Evolutionary conservation across 2,797 vertebrate species (phyloP).

Genomic region (Leptoclinus maculatus): DNA sequence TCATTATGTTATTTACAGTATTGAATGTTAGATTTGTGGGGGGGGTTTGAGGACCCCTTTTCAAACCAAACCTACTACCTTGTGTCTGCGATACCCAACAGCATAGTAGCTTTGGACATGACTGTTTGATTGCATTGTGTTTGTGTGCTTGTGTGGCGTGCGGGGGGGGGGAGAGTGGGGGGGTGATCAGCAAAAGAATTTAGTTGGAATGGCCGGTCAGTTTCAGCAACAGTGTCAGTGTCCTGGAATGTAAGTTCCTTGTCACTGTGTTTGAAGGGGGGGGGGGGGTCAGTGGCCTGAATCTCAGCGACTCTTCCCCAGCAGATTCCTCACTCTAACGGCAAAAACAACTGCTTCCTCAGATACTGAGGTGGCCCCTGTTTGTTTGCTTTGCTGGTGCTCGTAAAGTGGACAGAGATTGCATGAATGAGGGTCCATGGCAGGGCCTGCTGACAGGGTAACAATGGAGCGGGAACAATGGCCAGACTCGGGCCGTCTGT

Average conservation of each 20-base stretch:
- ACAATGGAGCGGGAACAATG: conserved; percentile 75
- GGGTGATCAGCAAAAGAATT: conserved; percentile 56
- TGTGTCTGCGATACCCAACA: neutral
- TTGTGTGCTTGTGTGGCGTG: neutral
- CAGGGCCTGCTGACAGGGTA: conserved; percentile 69
- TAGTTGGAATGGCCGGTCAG: conserved; percentile 36
- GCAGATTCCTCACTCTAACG: conserved; percentile 66
- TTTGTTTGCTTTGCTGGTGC: conserved; percentile 77
- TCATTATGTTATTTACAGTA: neutral
- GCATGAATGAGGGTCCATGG: conserved; percentile 33
- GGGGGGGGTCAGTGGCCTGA: conserved; percentile 24
- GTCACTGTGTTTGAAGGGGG: conserved; percentile 40
- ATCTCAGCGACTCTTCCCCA: conserved; percentile 31
- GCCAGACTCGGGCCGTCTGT: conserved; percentile 44
- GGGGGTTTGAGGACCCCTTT: neutral
- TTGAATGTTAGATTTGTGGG: neutral
- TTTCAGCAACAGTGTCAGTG: conserved; percentile 60
- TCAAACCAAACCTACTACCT: neutral
- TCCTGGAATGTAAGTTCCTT: conserved; percentile 68
- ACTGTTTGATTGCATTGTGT: conserved; percentile 23
- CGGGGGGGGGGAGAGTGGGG: neutral
- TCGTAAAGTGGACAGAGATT: conserved; percentile 72
- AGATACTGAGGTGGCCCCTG: conserved; percentile 71
- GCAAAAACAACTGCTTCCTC: conserved; percentile 82
- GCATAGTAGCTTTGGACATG: neutral